phyloP scores from a whole-genome alignment of 2,888 invertebrate species.

The Frankliniella fusca region DNA sequence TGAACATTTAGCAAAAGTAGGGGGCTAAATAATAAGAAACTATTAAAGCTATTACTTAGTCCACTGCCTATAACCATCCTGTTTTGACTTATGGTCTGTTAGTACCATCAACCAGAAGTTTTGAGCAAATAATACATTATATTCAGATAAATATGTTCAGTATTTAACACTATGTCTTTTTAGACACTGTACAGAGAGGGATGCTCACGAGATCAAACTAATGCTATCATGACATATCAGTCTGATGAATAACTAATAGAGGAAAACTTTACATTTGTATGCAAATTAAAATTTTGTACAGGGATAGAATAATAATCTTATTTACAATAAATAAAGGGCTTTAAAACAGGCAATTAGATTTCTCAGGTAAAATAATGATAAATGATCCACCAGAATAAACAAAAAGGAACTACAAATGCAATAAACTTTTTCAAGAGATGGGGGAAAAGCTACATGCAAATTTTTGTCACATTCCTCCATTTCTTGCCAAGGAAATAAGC shows the following conservation, averaged over 20 bases:
- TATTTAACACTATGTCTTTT: not conserved
- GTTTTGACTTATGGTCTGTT: not conserved
- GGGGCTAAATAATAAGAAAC: not conserved
- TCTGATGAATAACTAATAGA: not conserved
- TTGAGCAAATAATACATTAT: not conserved
- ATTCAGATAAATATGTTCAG: not conserved
- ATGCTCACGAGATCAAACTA: slow-evolving; percentile 18
- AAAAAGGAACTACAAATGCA: not conserved
- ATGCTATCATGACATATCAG: not conserved
- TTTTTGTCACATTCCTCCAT: slow-evolving; percentile 1
- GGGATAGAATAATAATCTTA: not conserved
- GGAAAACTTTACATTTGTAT: not conserved
- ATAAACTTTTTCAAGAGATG: not conserved
- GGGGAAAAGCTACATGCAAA: not conserved
- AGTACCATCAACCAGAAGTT: not conserved
- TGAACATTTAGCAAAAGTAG: not conserved
- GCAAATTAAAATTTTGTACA: not conserved
- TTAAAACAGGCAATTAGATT: not conserved
- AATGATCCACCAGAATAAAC: not conserved
- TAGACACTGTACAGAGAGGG: not conserved
- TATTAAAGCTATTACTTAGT: not conserved
- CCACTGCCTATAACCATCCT: not conserved
- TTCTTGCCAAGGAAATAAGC: not conserved
- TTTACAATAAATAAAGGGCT: not conserved
- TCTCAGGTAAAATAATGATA: not conserved